These are phyloP conservation scores for Craterocephalus amniculus DNA, from an alignment of 2,797 vertebrate species.

Conservation along the genomic window DNA sequence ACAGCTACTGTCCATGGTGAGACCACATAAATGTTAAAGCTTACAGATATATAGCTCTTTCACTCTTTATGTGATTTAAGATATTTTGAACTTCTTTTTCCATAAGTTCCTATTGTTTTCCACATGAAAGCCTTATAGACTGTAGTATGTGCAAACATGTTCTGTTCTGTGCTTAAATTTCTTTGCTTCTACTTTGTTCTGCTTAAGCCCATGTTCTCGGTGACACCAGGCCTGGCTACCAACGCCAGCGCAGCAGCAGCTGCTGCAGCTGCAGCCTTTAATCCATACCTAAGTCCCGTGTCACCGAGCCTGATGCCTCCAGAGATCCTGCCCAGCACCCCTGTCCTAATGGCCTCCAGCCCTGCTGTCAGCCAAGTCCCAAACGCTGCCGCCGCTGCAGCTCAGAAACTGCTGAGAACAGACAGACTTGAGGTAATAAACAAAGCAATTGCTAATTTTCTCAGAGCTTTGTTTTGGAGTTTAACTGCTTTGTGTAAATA, in stretches of 20 bases:
- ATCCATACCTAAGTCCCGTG: conserved; percentile 95
- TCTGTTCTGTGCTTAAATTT: conserved; percentile 9
- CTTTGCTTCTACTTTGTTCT: conserved; percentile 30
- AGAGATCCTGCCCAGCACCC: conserved; percentile 91
- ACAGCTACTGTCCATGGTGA: conserved; percentile 58
- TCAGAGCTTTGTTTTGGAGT: neutral
- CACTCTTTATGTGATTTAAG: conserved; percentile 4
- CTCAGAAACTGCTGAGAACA: conserved; percentile 94
- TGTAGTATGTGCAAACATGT: neutral
- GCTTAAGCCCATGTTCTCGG: conserved; percentile 93
- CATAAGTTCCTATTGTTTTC: neutral
- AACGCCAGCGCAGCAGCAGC: conserved; percentile 91
- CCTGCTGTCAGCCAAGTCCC: conserved; percentile 87
- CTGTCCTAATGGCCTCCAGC: conserved; percentile 92
- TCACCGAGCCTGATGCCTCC: conserved; percentile 92
- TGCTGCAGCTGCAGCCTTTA: conserved; percentile 90
- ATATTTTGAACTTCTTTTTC: conserved; percentile 1
- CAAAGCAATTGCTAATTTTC: conserved; percentile 3
- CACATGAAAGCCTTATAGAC: neutral
- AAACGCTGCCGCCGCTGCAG: conserved; percentile 86
- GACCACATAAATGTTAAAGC: conserved; percentile 31
- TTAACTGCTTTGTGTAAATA: neutral
- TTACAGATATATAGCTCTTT: conserved; percentile 22
- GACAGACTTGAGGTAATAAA: conserved; percentile 95
- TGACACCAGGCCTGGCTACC: conserved; percentile 91